Evolutionary conservation across 2,888 invertebrate genomes (phyloP), one percentile per base, ranked within the genome.

Genomic region (Odiellus spinosus): DNA sequence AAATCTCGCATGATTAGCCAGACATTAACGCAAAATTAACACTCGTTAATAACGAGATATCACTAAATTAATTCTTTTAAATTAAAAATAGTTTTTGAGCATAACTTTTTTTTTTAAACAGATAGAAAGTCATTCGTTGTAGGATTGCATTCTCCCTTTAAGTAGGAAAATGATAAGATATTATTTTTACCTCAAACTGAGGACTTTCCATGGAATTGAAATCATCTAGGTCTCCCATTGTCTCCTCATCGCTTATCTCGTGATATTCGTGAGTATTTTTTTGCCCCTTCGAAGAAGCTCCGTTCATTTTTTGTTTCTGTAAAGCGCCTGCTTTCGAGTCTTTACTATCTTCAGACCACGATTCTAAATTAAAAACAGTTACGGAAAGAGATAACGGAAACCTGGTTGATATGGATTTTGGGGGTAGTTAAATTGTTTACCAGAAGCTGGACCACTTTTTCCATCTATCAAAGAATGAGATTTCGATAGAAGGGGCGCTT

Each of bases 211-310:
- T 53, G 46, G 65, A 60, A 49, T 58, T 59, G 34, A 60, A 49
- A 18, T 72, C 71, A 57, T 82, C 82, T 6, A 26, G 8, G 8
- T 26, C 26, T 26, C 26, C 26, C 26, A 26, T 6, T n/a, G n/a
- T n/a, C 12, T 36, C 38, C 59, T 82, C 82, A 62, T 83, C 82
- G 47, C 81, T 81, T 54, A 83, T 83, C 66, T 83, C 82, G 61
- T 83, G 82, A 61, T 83, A 83, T 59, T 83, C 82, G 59, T 83
- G 82, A 59, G 77, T 76, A 61, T 63, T 53, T 63, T 46, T 39
- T 15, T 34, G 34, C 5, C 33, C 33, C 33, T 18, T 14, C 11
- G 26, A 12, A 42, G 26, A 6, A n/a, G n/a, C n/a, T 26, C 56
- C 56, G 40, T 54, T 56, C n/a, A 51, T 17, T 53, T 26, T 26